Percentiles rank a stretch among this genome's conserved stretches.
These are phyloP conservation scores for Lithophane ornitopus DNA, from an alignment of 2,888 invertebrate species.

Conservation along the genomic window DNA sequence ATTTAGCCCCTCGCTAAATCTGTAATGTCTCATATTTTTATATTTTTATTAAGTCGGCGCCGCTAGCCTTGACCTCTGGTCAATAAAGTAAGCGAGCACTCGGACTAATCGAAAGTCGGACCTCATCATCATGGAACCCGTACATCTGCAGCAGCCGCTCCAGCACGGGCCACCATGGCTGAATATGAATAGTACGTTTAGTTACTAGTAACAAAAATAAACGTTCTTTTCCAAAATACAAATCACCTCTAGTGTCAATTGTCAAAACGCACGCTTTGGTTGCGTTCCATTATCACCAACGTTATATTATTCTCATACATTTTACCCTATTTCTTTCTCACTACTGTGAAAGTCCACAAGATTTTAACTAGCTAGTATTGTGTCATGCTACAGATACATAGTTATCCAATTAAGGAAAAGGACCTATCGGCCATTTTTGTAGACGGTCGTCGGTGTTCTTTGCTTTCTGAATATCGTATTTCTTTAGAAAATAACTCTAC, in stretches of 20 bases:
- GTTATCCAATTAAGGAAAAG: not conserved
- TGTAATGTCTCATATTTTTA: no score
- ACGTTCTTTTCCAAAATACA: slow-evolving; percentile 33
- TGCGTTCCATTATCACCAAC: slow-evolving; percentile 40
- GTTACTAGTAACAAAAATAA: slow-evolving; percentile 4
- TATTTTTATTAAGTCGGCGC: no score
- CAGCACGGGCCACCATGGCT: not conserved
- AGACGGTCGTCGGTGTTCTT: slow-evolving; percentile 60
- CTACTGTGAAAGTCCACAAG: not conserved
- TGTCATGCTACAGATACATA: slow-evolving; percentile 42
- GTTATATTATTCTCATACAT: not conserved
- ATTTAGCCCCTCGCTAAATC: no score
- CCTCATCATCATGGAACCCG: no score
- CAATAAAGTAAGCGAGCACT: no score
- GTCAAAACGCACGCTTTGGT: slow-evolving; percentile 63
- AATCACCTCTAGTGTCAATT: slow-evolving; percentile 57
- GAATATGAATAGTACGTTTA: slow-evolving; percentile 16
- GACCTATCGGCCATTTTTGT: slow-evolving; percentile 63
- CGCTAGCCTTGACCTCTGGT: no score
- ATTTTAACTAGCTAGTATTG: not conserved
- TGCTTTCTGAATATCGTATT: slow-evolving; percentile 42
- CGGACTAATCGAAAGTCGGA: no score
- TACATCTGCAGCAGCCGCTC: not conserved
- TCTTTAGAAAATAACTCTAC: slow-evolving; percentile 32
- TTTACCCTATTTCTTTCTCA: slow-evolving; percentile 10